Percentiles rank a stretch among this genome's conserved stretches.
Conservation (phyloP, 2,888 invertebrate genomes). For the Hydrotaea cyrtoneurina region DNA sequence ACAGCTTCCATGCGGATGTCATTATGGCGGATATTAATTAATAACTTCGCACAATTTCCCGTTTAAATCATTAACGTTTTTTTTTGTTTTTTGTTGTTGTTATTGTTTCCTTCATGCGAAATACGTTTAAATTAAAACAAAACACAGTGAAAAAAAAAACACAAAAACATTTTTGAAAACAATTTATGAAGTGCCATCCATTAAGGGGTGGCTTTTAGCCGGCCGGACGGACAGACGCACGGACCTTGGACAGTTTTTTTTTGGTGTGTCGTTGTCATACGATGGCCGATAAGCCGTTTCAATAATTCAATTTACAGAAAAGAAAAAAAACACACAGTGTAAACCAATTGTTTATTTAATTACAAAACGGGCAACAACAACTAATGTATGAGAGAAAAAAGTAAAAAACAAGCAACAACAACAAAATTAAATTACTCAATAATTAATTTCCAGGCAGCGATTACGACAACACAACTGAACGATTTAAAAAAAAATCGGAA, state of each 20-base stretch:
- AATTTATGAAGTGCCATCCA: constrained; percentile 5
- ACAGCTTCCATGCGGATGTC: neutral
- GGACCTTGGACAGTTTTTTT: neutral
- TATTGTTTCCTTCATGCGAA: neutral
- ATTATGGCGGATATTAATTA: constrained; percentile 3
- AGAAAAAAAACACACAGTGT: neutral
- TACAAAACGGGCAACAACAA: neutral
- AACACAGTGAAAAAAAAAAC: neutral
- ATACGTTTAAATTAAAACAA: neutral
- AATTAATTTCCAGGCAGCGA: neutral
- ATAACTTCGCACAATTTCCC: neutral
- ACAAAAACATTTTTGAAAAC: neutral
- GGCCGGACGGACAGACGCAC: too few species aligned
- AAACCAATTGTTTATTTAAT: constrained; percentile 18
- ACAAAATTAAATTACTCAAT: neutral
- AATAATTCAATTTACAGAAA: constrained; percentile 23
- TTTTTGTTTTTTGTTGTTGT: neutral
- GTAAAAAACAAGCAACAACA: neutral
- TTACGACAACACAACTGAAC: too few species aligned
- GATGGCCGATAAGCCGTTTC: neutral
- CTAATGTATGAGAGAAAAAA: neutral
- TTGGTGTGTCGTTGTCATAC: neutral
- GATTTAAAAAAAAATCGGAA: too few species aligned
- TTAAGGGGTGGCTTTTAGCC: neutral
- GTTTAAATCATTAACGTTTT: neutral